Evolutionary conservation across 2,113 vertebrate genomes (phyloP).

Genomic region (Barnardius zonarius): DNA sequence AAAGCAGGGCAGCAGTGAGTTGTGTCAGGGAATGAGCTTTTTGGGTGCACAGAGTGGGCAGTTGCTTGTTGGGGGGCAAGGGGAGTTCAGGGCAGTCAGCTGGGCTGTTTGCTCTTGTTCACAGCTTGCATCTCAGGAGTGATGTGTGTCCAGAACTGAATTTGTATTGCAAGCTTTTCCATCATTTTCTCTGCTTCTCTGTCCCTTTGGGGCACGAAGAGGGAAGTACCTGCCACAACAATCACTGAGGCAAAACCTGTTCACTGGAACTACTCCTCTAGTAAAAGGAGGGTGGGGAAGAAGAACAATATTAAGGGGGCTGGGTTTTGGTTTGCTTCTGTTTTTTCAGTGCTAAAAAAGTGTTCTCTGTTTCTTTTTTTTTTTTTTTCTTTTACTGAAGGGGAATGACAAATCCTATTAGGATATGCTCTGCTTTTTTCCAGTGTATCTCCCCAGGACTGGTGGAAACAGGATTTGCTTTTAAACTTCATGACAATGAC

Average conservation of each 20-base stretch:
- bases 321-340: not conserved
- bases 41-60: not conserved
- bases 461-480: constrained; percentile 95
- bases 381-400: not conserved
- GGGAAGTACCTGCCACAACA: not conserved
- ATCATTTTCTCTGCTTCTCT: not conserved
- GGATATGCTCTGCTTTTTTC: constrained; percentile 61
- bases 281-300: not conserved
- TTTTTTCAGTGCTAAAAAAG: not conserved
- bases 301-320: not conserved
- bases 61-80: fast-evolving
- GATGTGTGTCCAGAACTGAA: not conserved
- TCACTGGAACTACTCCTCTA: not conserved
- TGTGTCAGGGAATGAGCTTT: not conserved
- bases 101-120: not conserved
- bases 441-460: constrained; percentile 95
- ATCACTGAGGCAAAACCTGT: not conserved
- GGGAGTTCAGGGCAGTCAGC: not conserved
- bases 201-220: not conserved
- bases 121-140: not conserved
- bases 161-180: not conserved
- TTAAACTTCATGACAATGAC: constrained; percentile 89
- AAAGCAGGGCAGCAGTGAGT: not conserved
- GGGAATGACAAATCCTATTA: constrained; percentile 50
- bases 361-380: not conserved